These are phyloP conservation scores for Sitodiplosis mosellana DNA, from an alignment of 1,140 invertebrate species.

Conservation along the genomic window DNA sequence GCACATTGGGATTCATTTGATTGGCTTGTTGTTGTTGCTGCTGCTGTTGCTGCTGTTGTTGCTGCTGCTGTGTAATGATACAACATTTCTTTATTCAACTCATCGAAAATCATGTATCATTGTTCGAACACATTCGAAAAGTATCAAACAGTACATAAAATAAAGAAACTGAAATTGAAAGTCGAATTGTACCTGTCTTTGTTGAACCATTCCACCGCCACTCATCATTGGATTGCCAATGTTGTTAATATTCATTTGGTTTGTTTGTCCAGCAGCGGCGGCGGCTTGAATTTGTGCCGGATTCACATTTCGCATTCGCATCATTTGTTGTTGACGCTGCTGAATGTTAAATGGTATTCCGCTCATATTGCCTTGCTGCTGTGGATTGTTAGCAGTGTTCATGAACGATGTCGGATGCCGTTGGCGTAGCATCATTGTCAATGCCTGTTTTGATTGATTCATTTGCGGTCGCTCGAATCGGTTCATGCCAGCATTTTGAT, in stretches of 20 bases:
- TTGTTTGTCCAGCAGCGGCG: constrained; percentile 7
- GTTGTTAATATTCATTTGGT: constrained; percentile 7
- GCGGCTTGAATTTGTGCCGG: constrained; percentile 8
- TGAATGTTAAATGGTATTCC: constrained; percentile 28
- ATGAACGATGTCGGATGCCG: constrained; percentile 35
- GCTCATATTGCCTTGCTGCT: constrained; percentile 21
- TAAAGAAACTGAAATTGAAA: background rate
- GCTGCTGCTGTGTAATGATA: constrained; percentile 5
- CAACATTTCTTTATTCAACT: no score
- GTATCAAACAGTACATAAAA: no score
- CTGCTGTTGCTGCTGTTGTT: constrained; percentile 18
- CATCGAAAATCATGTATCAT: no score
- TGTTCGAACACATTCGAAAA: no score
- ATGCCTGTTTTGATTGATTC: constrained; percentile 63
- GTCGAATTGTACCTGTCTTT: background rate
- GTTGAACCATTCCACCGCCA: background rate
- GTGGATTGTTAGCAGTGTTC: constrained; percentile 16
- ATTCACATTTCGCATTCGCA: constrained; percentile 7
- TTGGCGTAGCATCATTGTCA: constrained; percentile 67
- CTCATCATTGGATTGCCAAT: constrained; percentile 1
- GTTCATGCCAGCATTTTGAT: constrained; percentile 28
- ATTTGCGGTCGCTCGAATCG: constrained; percentile 45
- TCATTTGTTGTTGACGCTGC: constrained; percentile 18
- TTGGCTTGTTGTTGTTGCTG: constrained; percentile 17
- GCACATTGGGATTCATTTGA: constrained; percentile 16